Evolutionary conservation across 2,797 vertebrate genomes (phyloP), one percentile per base, ranked within the genome.

Genomic region (Chrysocyon brachyurus): DNA sequence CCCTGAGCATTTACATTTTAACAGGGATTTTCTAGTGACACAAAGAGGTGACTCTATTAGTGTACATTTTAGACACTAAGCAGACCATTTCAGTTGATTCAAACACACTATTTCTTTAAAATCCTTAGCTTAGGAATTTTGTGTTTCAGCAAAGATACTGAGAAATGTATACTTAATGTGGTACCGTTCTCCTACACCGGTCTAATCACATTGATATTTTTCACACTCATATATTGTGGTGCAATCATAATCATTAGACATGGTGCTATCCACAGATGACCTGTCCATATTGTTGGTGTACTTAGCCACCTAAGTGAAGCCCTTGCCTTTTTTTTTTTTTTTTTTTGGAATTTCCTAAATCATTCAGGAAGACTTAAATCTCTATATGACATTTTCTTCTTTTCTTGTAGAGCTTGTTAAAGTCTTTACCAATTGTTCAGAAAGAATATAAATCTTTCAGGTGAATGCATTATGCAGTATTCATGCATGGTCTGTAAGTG

Each of bases 381-480:
- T 91, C 17, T 16, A 21, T n/a, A 68, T 49, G 5, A 12, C 88
- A 94, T 91, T 96, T 92, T 84, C 95, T 96, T 87, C 9, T 90
- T 49, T 93, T 87, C 49, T 40, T 85, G 36, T 77, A 85, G 75
- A 90, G 57, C 36, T 84, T 83, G 73, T 96, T 94, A 89, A 31
- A 91, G 59, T 73, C 4, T 19, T 97, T 90, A 92, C 12, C 78
- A 75, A 82, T 92, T 95, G 21, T 57, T 85, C 81, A 90, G 70
- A 72, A 79, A 96, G 64, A 87, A 90, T 77, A 96, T 85, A 61
- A 94, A 90, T 96, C 49, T 95, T 90, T 72, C 82, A 87, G 12
- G 70, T 87, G 56, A 90, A 54, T 57, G 3, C 70, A 75, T 85
- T 90, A 95, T 75, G 22, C 59, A 54, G 40, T 85, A 63, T 87